These are phyloP conservation scores for Phaedon cochleariae DNA, from an alignment of 2,888 invertebrate genomes.

Conservation along the genomic window DNA sequence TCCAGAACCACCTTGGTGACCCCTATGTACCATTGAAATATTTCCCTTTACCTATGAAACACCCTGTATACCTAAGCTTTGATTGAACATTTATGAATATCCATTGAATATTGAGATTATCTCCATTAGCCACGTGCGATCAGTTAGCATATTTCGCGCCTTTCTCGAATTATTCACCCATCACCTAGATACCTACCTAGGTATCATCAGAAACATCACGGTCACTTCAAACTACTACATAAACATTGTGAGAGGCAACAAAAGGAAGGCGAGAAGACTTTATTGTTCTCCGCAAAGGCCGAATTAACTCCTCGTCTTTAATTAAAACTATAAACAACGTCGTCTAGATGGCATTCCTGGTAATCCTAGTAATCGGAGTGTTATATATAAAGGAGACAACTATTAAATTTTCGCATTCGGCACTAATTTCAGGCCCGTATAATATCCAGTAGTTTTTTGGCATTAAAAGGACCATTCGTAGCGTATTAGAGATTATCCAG, in stretches of 20 bases:
- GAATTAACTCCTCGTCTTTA: conserved; percentile 36
- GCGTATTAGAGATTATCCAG: no score
- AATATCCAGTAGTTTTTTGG: no score
- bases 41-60: no score
- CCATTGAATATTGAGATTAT: not conserved
- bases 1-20: no score
- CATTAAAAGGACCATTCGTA: no score
- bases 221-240: conserved; percentile 31
- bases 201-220: conserved; percentile 25
- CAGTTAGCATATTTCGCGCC: not conserved
- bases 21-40: no score
- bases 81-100: no score
- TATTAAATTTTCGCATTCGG: conserved; percentile 29
- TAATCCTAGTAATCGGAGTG: conserved; percentile 26
- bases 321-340: conserved; percentile 42
- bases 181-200: not conserved
- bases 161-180: not conserved
- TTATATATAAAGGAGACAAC: conserved; percentile 26
- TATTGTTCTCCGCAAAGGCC: conserved; percentile 23
- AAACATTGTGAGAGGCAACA: conserved; percentile 5
- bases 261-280: conserved; percentile 5
- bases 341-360: conserved; percentile 27
- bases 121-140: not conserved
- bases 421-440: conserved; percentile 19
- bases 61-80: not conserved